Evolutionary conservation across 2,797 vertebrate genomes (phyloP), one percentile per base, ranked within the genome.

Genomic region (Rhinatrema bivittatum): DNA sequence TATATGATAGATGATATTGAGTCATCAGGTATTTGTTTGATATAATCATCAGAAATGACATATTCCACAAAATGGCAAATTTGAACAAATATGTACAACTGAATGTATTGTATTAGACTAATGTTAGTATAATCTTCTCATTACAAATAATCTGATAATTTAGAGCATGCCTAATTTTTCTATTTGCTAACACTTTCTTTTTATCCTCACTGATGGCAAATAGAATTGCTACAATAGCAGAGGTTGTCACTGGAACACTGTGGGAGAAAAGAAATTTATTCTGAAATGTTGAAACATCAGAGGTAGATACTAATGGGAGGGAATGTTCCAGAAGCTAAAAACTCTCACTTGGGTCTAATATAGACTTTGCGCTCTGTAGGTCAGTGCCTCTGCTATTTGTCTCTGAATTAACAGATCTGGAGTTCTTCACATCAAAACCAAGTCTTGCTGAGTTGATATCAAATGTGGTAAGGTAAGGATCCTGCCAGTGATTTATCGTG

Each of bases 351-450:
- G 85, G 87, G 88, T 87, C 90, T 90, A 89, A 86, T 85, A 55
- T 82, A 79, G 58, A 71, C 68, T 67, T 78, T 85, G 90, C 85
- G 79, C 87, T 90, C 87, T 84, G 87, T 85, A 88, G 90, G 92
- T 91, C 90, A 91, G 78, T 77, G 89, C 83, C 85, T 87, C 82
- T 84, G 85, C 76, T 75, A 73, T 85, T 91, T 72, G 74, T 87
- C 83, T 81, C 88, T 94, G 90, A 91, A 89, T 90, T 79, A 81
- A 74, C 65, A 84, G 87, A 84, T 93, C 91, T 96, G 91, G 90
- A 91, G 86, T 92, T 91, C 87, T 91, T 93, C 87, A 97, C 91
- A 93, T 97, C 91, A 95, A 91, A 95, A 91, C 87, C 82, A 70
- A 85, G 83, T 87, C 88, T 93, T 87, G 79, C 86, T 80, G 84